Evolutionary conservation across 2,113 vertebrate species (phyloP), one percentile per base, ranked within the genome.

Genomic region (Steatornis caripensis): DNA sequence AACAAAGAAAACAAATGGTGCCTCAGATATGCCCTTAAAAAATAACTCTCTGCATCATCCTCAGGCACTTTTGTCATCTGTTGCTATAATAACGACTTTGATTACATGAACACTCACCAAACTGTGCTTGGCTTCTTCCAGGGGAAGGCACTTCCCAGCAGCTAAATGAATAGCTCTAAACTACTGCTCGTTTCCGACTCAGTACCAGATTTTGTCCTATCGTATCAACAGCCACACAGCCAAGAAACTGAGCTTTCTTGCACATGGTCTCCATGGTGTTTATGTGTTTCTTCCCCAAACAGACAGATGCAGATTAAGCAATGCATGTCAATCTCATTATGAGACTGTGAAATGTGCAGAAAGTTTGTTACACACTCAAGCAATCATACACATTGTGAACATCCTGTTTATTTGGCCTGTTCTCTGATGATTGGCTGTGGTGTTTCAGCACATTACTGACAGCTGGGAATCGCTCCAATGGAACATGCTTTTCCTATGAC

Each of bases 401-500:
- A 98, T 99, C 99, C 99, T 99, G 99, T 99, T 99, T 99, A 98
- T 98, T 98, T 98, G 98, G 98, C 98, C 97, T 37, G 41, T 97
- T 97, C 96, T 98, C 97, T 97, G 96, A 97, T 92, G 98, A 98
- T 98, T 98, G 99, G 98, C 98, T 98, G 97, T 94, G 98, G 98
- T 97, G 92, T 98, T 98, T 98, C 98, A 98, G 98, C 95, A 97
- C 97, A 98, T 98, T 98, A 98, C 98, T 98, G 98, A 99, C 99
- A 99, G 99, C 99, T 99, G 99, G 98, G 98, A 99, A 98, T 97
- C 89, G 97, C 98, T 98, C 98, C 98, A 98, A 98, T 96, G 98
- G 98, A 98, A 98, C 99, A 99, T 99, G 99, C 99, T 99, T 99
- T 99, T 99, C 99, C 97, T 98, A 98, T 99, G 99, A 99, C 98